A percentile compares a stretch with the other conserved stretches of the same genome.
These are phyloP conservation scores for Hyaena hyaena DNA, from an alignment of 2,113 vertebrate species.

Conservation along the genomic window DNA sequence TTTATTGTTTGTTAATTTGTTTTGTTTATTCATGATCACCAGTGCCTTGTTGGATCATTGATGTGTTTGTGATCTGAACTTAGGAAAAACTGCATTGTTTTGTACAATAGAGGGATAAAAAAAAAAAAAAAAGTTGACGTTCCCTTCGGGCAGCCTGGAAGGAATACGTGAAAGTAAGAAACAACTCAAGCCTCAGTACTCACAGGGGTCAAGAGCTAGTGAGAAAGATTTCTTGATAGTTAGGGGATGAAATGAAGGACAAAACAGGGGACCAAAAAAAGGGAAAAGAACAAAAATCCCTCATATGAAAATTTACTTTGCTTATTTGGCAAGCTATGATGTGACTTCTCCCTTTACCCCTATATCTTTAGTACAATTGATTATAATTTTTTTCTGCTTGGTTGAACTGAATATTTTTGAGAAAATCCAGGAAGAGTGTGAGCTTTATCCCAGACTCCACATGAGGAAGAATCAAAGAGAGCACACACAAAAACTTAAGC, in stretches of 20 bases:
- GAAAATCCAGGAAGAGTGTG: background rate
- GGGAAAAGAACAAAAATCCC: background rate
- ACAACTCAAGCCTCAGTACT: background rate
- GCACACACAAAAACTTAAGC: background rate
- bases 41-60: background rate
- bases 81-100: background rate
- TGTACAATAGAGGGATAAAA: background rate
- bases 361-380: background rate
- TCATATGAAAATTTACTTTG: background rate
- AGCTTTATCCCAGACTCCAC: background rate
- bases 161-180: background rate
- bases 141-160: background rate
- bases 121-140: background rate
- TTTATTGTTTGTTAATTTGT: background rate
- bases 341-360: background rate
- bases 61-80: background rate
- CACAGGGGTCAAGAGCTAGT: background rate
- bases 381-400: background rate
- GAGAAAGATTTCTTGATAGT: background rate
- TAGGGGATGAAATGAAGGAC: background rate
- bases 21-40: background rate
- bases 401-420: background rate
- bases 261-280: background rate
- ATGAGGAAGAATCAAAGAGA: conserved; percentile 3
- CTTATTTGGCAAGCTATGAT: background rate